Evolutionary conservation across 2,797 vertebrate species (phyloP), one percentile per base, ranked within the genome.

Genomic region (Phaenicophaeus curvirostris): DNA sequence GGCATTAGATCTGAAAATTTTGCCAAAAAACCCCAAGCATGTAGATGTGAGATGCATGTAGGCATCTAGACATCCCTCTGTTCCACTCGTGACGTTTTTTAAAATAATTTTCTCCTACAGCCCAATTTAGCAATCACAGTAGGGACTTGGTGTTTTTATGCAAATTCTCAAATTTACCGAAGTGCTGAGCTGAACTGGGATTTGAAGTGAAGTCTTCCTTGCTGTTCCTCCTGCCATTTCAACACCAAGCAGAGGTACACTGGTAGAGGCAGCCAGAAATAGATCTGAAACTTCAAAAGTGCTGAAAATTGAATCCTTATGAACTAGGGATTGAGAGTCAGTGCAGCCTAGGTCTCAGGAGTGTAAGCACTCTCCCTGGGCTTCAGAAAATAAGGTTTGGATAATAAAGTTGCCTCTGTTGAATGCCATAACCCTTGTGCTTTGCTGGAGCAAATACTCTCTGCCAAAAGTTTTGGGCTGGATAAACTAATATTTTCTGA

Each of bases 121-220:
- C 78, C 35, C 76, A 77, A 82, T 87, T 90, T 94, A 95, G 93
- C 91, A 93, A 76, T 68, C 0, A 1, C 63, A 41, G 90, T 28
- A 93, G 61, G 89, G 84, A 48, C 63, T 85, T 53, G 72, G 57
- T 87, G 68, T 35, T 85, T 96, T 94, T 42, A 91, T 93, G 90
- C 42, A 83, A 89, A 94, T 93, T 80, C 62, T 93, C 59, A n/a
- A 83, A 93, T 93, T 87, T 85, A 89, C 86, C 83, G 75, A 91
- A 93, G 61, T 41, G 54, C 85, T 67, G 93, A 93, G 79, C 72
- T 89, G 81, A 94, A 63, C 44, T 51, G 75, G 57, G 68, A 80
- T 87, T 93, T 85, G 72, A 82, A 83, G 57, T 3, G 42, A 95
- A 87, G 72, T 57, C n/a, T 95, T 87, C 79, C 53, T 89, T 85